Percentiles rank a stretch among this genome's conserved stretches.
These are phyloP conservation scores for Hymenopus coronatus DNA, from an alignment of 2,888 invertebrate species.

Conservation along the genomic window DNA sequence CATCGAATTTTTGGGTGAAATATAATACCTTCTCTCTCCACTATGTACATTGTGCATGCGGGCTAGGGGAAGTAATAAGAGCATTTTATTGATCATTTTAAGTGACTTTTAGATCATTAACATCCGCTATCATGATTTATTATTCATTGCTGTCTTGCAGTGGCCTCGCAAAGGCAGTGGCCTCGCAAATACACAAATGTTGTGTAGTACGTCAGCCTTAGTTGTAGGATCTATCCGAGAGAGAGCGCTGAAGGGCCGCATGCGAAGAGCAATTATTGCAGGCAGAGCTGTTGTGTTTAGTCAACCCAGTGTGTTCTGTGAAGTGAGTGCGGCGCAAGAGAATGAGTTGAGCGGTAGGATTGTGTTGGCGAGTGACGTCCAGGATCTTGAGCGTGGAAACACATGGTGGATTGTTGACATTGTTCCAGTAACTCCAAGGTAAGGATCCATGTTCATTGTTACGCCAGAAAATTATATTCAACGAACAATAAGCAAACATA, in stretches of 20 bases:
- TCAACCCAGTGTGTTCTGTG: not conserved
- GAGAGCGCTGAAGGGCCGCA: not conserved
- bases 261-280: not conserved
- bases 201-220: too few relatives aligned
- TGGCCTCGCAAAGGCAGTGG: too few relatives aligned
- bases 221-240: not conserved
- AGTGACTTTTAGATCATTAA: too few relatives aligned
- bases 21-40: too few relatives aligned
- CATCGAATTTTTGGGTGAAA: too few relatives aligned
- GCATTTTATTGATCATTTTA: too few relatives aligned
- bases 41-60: too few relatives aligned
- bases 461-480: not conserved
- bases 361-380: not conserved
- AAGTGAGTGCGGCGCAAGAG: not conserved
- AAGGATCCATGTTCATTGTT: not conserved
- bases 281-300: not conserved
- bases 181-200: too few relatives aligned
- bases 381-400: not conserved
- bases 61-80: too few relatives aligned
- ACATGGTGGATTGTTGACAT: not conserved
- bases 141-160: too few relatives aligned
- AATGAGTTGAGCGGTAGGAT: not conserved
- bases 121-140: too few relatives aligned
- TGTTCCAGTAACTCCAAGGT: not conserved
- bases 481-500: not conserved